Conservation (phyloP, 2,888 invertebrate species). For the Orthosia incerta region DNA sequence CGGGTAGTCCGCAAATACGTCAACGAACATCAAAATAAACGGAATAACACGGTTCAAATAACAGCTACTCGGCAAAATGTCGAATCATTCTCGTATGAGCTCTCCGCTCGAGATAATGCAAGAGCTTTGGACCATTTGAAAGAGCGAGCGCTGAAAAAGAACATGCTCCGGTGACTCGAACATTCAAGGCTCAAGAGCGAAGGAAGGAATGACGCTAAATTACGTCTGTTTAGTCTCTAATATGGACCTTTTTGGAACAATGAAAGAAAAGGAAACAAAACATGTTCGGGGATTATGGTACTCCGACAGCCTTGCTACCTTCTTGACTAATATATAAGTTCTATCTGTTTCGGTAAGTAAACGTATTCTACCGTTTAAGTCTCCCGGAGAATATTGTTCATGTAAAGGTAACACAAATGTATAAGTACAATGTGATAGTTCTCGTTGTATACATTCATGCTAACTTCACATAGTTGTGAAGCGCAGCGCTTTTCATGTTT, state of each 20-base stretch:
- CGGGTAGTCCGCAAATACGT: background rate
- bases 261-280: slow-evolving; percentile 15
- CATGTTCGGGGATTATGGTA: slow-evolving; percentile 8
- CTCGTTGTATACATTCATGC: background rate
- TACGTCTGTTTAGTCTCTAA: slow-evolving; percentile 5
- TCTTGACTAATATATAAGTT: slow-evolving; percentile 14
- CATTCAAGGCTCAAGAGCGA: slow-evolving; percentile 18
- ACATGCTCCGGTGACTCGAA: slow-evolving; percentile 42
- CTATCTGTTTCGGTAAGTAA: background rate
- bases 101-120: slow-evolving; percentile 35
- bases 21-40: slow-evolving; percentile 31
- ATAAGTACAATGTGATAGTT: slow-evolving; percentile 8
- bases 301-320: slow-evolving; percentile 11
- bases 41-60: slow-evolving; percentile 31
- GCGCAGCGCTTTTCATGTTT: slow-evolving; percentile 36
- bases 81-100: slow-evolving; percentile 31
- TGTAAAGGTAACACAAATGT: background rate
- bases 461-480: slow-evolving; percentile 22
- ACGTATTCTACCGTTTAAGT: slow-evolving; percentile 10
- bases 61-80: slow-evolving; percentile 19
- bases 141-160: slow-evolving; percentile 36
- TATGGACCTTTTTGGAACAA: slow-evolving; percentile 31
- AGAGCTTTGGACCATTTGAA: slow-evolving; percentile 36
- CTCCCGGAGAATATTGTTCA: background rate
- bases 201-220: slow-evolving; percentile 35